phyloP scores from a whole-genome alignment of 1,140 invertebrate genomes.

The Penaeus chinensis region DNA sequence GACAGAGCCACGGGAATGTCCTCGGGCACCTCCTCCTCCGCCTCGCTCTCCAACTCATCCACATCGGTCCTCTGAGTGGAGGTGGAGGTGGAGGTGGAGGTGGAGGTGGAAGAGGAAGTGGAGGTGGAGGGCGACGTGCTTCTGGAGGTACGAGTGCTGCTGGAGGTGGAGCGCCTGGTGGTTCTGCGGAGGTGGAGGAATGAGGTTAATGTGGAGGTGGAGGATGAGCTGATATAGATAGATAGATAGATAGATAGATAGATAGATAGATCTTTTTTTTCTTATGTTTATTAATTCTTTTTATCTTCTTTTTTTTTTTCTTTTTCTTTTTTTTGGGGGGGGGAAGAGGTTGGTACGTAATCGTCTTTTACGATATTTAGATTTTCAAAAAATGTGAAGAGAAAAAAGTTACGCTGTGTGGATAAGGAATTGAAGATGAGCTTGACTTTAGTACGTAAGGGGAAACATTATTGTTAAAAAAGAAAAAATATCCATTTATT shows the following conservation, averaged over 20 bases:
- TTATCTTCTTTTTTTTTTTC: too few relatives aligned
- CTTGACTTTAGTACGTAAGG: too few relatives aligned
- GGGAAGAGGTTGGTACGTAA: too few relatives aligned
- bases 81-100: neutral
- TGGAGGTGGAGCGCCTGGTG: slow-evolving; percentile 11
- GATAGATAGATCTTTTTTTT: neutral
- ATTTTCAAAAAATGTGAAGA: too few relatives aligned
- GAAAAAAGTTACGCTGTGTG: too few relatives aligned
- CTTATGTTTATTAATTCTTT: too few relatives aligned
- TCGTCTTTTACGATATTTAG: too few relatives aligned
- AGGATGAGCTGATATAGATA: neutral
- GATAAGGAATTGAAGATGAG: too few relatives aligned
- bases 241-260: neutral
- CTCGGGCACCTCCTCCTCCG: slow-evolving; percentile 19
- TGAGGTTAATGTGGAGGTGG: neutral
- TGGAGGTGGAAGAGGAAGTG: neutral
- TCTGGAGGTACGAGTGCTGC: neutral
- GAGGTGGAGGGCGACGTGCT: neutral
- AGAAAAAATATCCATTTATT: too few relatives aligned
- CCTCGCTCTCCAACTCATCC: neutral
- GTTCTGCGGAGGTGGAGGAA: neutral
- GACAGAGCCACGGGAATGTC: slow-evolving; percentile 56
- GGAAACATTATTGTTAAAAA: too few relatives aligned
- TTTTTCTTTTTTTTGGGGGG: too few relatives aligned
- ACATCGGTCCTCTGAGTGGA: neutral